phyloP scores from a whole-genome alignment of 2,113 vertebrate species.

The Dicaeum eximium region DNA sequence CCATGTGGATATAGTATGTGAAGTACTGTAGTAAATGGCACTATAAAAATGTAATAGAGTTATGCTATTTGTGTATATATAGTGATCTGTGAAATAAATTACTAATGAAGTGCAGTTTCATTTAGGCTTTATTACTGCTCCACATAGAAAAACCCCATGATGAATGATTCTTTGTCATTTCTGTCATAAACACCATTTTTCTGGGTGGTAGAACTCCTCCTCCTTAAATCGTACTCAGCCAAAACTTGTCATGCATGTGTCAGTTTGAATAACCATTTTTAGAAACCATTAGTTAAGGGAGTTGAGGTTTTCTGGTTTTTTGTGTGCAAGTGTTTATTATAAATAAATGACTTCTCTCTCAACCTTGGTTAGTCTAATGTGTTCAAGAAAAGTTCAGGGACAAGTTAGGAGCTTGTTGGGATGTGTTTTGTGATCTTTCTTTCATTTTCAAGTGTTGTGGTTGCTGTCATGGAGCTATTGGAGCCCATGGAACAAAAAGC shows the following conservation, averaged over 20 bases:
- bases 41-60: conserved; percentile 55
- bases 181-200: conserved; percentile 67
- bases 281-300: conserved; percentile 43
- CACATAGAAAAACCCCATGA: conserved; percentile 52
- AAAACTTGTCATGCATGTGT: conserved; percentile 52
- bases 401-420: not conserved
- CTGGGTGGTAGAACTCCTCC: conserved; percentile 40
- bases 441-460: not conserved
- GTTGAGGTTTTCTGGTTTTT: not conserved
- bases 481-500: not conserved
- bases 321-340: not conserved
- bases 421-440: not conserved
- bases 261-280: conserved; percentile 57
- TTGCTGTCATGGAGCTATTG: not conserved
- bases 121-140: conserved; percentile 69
- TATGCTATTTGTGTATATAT: conserved; percentile 60
- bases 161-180: conserved; percentile 68
- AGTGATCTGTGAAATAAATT: conserved; percentile 67
- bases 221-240: not conserved
- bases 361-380: not conserved
- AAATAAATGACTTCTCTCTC: not conserved
- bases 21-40: conserved; percentile 47
- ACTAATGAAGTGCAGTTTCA: conserved; percentile 64
- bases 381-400: not conserved
- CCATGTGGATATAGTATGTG: conserved; percentile 12